Evolutionary conservation across 2,888 invertebrate genomes (phyloP).

Genomic region (Netelia fuscicornis): DNA sequence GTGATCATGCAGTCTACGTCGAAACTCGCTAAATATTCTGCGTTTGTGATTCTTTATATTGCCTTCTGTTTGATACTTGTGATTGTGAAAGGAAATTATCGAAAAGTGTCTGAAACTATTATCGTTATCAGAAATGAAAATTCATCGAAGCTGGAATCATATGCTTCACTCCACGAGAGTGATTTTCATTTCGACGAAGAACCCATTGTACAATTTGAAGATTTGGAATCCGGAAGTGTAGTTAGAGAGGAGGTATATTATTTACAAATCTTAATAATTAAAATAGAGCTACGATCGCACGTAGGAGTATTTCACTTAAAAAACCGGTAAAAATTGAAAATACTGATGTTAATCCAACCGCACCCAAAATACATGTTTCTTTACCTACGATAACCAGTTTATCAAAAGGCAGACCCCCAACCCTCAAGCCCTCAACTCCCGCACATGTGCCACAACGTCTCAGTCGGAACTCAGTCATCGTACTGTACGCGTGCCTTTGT

Average conservation of each 20-base stretch:
- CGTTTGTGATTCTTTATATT: constrained; percentile 67
- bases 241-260: constrained; percentile 43
- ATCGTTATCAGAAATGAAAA: constrained; percentile 17
- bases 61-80: constrained; percentile 52
- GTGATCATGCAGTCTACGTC: constrained; percentile 68
- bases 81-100: constrained; percentile 1
- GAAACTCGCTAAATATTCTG: constrained; percentile 71
- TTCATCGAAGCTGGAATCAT: neutral
- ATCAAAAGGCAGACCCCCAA: no score
- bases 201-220: constrained; percentile 45
- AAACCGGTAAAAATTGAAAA: no score
- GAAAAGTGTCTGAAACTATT: constrained; percentile 1
- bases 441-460: no score
- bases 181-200: constrained; percentile 33
- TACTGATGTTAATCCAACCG: no score
- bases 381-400: no score
- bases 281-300: constrained; percentile 31
- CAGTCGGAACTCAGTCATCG: no score
- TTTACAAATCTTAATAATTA: neutral
- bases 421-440: no score
- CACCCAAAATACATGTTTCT: no score
- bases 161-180: neutral
- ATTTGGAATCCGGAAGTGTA: constrained; percentile 45
- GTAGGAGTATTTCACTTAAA: no score
- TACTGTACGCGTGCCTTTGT: no score